A percentile compares a stretch with the other conserved stretches of the same genome.
phyloP scores from a whole-genome alignment of 2,888 invertebrate genomes.

The Drosophila algonquin region DNA sequence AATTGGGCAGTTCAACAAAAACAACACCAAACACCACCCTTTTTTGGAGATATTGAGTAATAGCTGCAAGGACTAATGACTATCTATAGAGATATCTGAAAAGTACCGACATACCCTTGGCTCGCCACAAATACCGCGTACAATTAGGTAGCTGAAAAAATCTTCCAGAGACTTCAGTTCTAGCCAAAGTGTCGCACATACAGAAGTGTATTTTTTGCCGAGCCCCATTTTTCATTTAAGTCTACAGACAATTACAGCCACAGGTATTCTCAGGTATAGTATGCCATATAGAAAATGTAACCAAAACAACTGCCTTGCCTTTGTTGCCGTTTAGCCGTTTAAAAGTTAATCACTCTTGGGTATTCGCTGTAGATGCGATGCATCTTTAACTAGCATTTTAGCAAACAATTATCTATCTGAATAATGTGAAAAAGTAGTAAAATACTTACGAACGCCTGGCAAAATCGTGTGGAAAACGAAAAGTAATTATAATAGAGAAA shows the following conservation, averaged over 20 bases:
- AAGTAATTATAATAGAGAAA: conserved; percentile 45
- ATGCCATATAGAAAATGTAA: conserved; percentile 11
- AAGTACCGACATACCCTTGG: too few species aligned
- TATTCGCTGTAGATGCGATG: conserved; percentile 37
- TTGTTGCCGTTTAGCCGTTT: conserved; percentile 38
- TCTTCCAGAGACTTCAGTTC: background rate
- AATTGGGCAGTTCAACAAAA: too few species aligned
- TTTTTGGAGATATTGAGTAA: too few species aligned
- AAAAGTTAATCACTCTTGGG: conserved; percentile 58
- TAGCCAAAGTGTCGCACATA: background rate
- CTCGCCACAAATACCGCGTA: background rate
- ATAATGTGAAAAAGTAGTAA: conserved; percentile 30
- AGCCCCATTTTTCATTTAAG: background rate
- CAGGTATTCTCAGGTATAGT: too few species aligned
- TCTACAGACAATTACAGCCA: conserved; percentile 5
- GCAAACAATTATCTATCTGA: conserved; percentile 47
- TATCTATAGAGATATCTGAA: too few species aligned
- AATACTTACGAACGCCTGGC: background rate
- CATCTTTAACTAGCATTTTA: conserved; percentile 51
- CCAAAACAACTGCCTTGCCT: conserved; percentile 14
- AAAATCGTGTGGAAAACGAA: conserved; percentile 43
- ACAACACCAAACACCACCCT: too few species aligned
- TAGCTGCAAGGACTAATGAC: too few species aligned
- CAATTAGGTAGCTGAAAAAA: background rate
- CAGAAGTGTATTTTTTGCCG: background rate